Percentiles rank a stretch among this genome's conserved stretches.
These are phyloP conservation scores for Tinea semifulvella DNA, from an alignment of 2,888 invertebrate species.

Conservation along the genomic window DNA sequence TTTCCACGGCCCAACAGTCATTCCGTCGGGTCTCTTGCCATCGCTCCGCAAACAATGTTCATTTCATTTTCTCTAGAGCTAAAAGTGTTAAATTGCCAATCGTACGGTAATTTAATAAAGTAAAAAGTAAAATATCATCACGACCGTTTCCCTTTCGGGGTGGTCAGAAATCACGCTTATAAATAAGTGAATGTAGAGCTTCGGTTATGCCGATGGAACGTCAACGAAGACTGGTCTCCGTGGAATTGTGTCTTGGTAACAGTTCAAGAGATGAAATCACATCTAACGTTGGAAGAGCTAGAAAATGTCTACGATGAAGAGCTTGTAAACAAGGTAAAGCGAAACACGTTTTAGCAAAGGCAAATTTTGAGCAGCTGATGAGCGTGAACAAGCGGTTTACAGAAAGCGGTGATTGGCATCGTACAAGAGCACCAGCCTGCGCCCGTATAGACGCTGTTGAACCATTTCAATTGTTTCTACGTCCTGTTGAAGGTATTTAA, in stretches of 20 bases:
- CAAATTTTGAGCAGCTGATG: conserved; percentile 69
- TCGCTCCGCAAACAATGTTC: no score
- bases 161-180: no score
- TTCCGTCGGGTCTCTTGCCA: no score
- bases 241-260: conserved; percentile 95
- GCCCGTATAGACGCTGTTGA: conserved; percentile 39
- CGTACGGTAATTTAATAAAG: no score
- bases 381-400: conserved; percentile 51
- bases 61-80: no score
- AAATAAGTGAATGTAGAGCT: no score
- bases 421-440: conserved; percentile 38
- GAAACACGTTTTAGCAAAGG: conserved; percentile 73
- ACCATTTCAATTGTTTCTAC: no score
- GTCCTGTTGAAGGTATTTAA: no score
- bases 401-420: conserved; percentile 48
- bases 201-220: conserved; percentile 79
- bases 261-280: conserved; percentile 80
- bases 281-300: conserved; percentile 73
- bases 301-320: conserved; percentile 73
- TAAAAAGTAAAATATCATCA: no score
- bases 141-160: no score
- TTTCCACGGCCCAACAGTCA: no score
- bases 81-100: no score
- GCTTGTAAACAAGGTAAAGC: conserved; percentile 67
- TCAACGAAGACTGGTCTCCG: conserved; percentile 85